Evolutionary conservation across 2,113 vertebrate genomes (phyloP).

Genomic region (Eonycteris spelaea): DNA sequence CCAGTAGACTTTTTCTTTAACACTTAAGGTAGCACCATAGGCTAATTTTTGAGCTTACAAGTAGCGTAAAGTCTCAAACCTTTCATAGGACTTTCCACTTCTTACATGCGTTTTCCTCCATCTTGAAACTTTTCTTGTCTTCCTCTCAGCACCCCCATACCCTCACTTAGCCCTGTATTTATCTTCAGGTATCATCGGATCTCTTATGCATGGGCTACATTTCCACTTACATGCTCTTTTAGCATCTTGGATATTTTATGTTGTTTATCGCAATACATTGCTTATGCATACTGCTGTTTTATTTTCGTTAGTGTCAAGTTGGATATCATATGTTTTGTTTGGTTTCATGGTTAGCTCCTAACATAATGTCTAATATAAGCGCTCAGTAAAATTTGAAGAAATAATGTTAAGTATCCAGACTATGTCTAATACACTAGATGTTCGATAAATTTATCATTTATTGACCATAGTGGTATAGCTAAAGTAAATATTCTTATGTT

Average conservation of each 20-base stretch:
- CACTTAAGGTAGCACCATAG: background rate
- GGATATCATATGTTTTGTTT: background rate
- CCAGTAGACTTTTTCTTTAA: background rate
- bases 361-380: background rate
- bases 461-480: background rate
- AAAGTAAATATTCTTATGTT: background rate
- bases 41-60: background rate
- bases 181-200: background rate
- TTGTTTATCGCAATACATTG: background rate
- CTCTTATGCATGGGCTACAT: background rate
- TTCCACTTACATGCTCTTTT: background rate
- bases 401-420: background rate
- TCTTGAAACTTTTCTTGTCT: background rate
- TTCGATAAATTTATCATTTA: background rate
- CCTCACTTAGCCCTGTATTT: background rate
- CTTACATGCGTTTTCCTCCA: background rate
- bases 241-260: background rate
- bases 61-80: background rate
- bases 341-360: background rate
- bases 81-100: background rate
- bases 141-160: rapidly evolving
- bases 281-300: background rate
- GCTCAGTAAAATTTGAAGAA: background rate
- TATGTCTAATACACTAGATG: background rate
- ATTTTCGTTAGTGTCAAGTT: background rate